Base-by-base conservation (phyloP, 2,113 vertebrate genomes). In the Telmatochromis sp. region DNA sequence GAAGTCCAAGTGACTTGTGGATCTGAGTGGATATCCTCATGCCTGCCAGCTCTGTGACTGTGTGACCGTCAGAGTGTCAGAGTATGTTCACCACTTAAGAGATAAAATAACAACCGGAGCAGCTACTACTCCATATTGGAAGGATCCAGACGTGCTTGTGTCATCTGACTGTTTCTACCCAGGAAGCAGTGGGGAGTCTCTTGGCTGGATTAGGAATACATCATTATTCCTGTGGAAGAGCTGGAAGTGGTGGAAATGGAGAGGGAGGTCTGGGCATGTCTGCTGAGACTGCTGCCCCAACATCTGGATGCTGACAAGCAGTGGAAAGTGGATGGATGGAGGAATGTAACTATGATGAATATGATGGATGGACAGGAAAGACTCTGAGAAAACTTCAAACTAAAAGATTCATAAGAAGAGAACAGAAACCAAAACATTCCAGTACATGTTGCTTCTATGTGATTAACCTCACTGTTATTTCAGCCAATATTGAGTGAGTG, bases 291-390 rank as follows among this genome's bases (percentile, higher is more conserved):
- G 58, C 17, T 65, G 58, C 31, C 17, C 58, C 31, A 35, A 33
- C 60, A 65, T 35, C 33, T 65, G 60, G 31, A 65, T 65, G 60
- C 60, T 65, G 60, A 2, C 60, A n/a, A 65, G 60, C 60, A 65
- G 60, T n/a, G 33, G 31, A 3, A 65, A 60, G 5, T 60, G 28
- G 28, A 63, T 1, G 28, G 58, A 19, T 60, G 28, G 15, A 33
- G 28, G 57, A 17, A 60, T 33, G 28, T 31, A 11, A 33, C 28
- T 2, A 33, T 10, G 28, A 10, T 60, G 57, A 60, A 10, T 33
- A 19, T 33, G 28, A 60, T 60, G 0, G 28, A 60, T 17, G 55
- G 55, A 60, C 57, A 60, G 57, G 28, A 60, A 60, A 60, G 26
- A 33, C 26, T 58, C 26, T 10, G 28, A 31, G 58, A 31, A 60